Conservation (phyloP, 2,888 invertebrate genomes). For the Lathronympha strigana region DNA sequence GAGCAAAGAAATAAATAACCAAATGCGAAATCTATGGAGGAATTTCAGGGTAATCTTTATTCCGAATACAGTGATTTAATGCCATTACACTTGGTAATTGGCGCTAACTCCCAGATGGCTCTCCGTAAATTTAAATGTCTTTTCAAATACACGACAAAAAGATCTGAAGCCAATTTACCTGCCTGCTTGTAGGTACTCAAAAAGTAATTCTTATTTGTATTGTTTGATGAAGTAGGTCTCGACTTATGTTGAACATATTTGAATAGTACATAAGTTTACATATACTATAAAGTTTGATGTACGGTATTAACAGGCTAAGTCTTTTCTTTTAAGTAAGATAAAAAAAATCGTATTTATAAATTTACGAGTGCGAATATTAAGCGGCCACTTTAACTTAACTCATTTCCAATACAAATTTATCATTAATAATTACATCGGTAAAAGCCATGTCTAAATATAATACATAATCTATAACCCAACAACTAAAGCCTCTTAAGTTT, state of each 20-base stretch:
- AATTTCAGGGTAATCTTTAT: conserved; percentile 1
- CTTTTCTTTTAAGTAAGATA: too few relatives aligned
- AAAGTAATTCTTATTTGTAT: too few relatives aligned
- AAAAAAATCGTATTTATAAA: too few relatives aligned
- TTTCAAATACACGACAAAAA: conserved; percentile 8
- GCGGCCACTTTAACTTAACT: too few relatives aligned
- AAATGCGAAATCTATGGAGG: neutral
- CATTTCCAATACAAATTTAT: too few relatives aligned
- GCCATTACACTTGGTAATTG: conserved; percentile 18
- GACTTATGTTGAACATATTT: too few relatives aligned
- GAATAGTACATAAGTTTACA: too few relatives aligned
- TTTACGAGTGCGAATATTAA: too few relatives aligned
- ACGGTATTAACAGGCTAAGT: too few relatives aligned
- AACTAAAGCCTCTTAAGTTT: conserved; percentile 27
- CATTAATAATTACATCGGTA: neutral
- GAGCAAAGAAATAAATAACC: neutral
- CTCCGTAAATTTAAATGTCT: conserved; percentile 6
- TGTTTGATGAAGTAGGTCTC: too few relatives aligned
- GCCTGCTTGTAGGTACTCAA: neutral
- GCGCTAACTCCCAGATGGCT: neutral
- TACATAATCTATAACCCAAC: conserved; percentile 4
- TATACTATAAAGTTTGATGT: too few relatives aligned
- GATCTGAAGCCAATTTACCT: neutral
- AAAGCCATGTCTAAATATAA: neutral
- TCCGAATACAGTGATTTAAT: conserved; percentile 15